phyloP scores from a whole-genome alignment of 2,113 vertebrate species.

The Gallinago paraguaiae region DNA sequence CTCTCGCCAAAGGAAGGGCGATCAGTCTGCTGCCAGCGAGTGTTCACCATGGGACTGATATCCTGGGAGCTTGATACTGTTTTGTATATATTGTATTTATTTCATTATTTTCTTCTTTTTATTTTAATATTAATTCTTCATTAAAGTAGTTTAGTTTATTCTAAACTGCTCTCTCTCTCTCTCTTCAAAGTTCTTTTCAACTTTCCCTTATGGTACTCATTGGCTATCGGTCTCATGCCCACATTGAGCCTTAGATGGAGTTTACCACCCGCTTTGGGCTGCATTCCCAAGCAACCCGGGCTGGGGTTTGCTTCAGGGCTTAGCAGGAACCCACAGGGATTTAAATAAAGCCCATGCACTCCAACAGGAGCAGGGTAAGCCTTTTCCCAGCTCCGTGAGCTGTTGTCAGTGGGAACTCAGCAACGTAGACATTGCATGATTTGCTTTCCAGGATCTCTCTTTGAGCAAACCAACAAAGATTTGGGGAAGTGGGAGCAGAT shows the following conservation, averaged over 20 bases:
- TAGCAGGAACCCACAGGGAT: neutral
- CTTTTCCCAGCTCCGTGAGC: neutral
- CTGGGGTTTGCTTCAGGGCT: neutral
- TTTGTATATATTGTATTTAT: too few species aligned
- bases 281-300: neutral
- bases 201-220: too few species aligned
- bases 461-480: neutral
- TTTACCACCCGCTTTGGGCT: too few species aligned
- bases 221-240: too few species aligned
- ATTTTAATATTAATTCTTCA: too few species aligned
- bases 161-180: too few species aligned
- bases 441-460: neutral
- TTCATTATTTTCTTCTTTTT: too few species aligned
- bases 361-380: neutral
- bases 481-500: neutral
- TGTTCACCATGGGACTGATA: neutral
- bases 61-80: too few species aligned
- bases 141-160: too few species aligned
- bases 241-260: too few species aligned
- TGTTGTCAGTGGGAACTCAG: neutral
- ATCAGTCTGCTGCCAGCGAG: too few species aligned
- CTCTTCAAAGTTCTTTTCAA: too few species aligned
- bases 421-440: accelerated
- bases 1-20: neutral
- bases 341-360: neutral